These are phyloP conservation scores for Saccopteryx bilineata DNA, from an alignment of 2,113 vertebrate genomes.

Conservation along the genomic window DNA sequence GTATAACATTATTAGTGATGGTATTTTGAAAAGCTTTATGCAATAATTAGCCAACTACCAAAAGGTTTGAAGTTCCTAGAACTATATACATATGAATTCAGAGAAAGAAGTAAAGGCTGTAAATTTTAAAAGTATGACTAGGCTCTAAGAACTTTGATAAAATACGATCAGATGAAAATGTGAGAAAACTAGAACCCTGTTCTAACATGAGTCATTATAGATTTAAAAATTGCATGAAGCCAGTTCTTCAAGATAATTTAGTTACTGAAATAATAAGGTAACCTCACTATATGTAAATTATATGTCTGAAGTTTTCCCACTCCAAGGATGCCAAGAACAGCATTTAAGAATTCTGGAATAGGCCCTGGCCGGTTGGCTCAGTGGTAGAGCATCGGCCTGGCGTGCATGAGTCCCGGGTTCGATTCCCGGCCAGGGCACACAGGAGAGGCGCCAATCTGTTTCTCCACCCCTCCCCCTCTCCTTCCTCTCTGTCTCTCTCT, in stretches of 20 bases:
- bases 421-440: too few relatives aligned
- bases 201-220: slow-evolving; percentile 15
- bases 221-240: slow-evolving; percentile 51
- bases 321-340: slow-evolving; percentile 37
- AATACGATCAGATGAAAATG: slow-evolving; percentile 37
- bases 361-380: too few relatives aligned
- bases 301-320: slow-evolving; percentile 16
- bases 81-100: slow-evolving; percentile 69
- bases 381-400: too few relatives aligned
- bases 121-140: slow-evolving; percentile 68
- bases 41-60: slow-evolving; percentile 83
- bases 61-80: slow-evolving; percentile 79
- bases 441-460: too few relatives aligned
- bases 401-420: too few relatives aligned
- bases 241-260: slow-evolving; percentile 50
- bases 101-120: slow-evolving; percentile 65
- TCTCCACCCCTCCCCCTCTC: too few relatives aligned
- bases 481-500: too few relatives aligned
- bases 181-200: slow-evolving; percentile 36
- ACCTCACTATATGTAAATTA: slow-evolving; percentile 46
- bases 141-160: slow-evolving; percentile 64
- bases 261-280: slow-evolving; percentile 59
- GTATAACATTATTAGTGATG: slow-evolving; percentile 70
- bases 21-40: slow-evolving; percentile 75
- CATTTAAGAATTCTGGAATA: slow-evolving; percentile 56